These are phyloP conservation scores for rat (Rattus norvegicus) DNA, from an alignment of 2,113 vertebrate species.

Conservation along the genomic window DNA sequence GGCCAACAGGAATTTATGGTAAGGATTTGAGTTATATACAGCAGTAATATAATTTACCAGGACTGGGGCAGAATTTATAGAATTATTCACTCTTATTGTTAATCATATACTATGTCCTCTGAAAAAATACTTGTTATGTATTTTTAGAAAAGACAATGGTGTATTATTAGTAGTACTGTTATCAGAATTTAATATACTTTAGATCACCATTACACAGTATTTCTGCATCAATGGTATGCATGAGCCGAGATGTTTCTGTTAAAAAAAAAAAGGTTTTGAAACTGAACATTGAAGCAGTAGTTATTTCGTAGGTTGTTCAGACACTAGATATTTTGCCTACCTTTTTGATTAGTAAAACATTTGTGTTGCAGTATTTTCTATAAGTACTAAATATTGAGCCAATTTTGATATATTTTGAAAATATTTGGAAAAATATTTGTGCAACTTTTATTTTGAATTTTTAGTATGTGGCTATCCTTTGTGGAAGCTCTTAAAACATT, in stretches of 20 bases:
- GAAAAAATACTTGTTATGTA: background rate
- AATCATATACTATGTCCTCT: constrained; percentile 2
- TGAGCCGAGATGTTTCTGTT: background rate
- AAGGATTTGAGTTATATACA: constrained; percentile 8
- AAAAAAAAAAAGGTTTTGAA: background rate
- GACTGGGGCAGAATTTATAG: constrained; percentile 34
- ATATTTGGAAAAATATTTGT: constrained; percentile 26
- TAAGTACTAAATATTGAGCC: background rate
- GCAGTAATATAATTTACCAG: constrained; percentile 36
- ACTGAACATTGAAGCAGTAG: constrained; percentile 1
- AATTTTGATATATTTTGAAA: constrained; percentile 56
- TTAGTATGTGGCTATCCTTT: background rate
- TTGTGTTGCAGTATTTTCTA: constrained; percentile 7
- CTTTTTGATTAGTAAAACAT: constrained; percentile 51
- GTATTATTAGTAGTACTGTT: constrained; percentile 1
- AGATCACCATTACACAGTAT: background rate
- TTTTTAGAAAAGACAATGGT: constrained; percentile 54
- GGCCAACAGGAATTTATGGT: constrained; percentile 43
- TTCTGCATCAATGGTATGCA: background rate
- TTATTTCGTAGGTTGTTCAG: constrained; percentile 26
- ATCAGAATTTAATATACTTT: constrained; percentile 28
- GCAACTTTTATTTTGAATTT: constrained; percentile 46
- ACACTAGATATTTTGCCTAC: constrained; percentile 4
- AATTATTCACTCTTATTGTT: constrained; percentile 48
- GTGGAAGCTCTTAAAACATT: background rate